These are phyloP conservation scores for Carlito syrichta DNA, from an alignment of 2,113 vertebrate genomes.

Conservation along the genomic window DNA sequence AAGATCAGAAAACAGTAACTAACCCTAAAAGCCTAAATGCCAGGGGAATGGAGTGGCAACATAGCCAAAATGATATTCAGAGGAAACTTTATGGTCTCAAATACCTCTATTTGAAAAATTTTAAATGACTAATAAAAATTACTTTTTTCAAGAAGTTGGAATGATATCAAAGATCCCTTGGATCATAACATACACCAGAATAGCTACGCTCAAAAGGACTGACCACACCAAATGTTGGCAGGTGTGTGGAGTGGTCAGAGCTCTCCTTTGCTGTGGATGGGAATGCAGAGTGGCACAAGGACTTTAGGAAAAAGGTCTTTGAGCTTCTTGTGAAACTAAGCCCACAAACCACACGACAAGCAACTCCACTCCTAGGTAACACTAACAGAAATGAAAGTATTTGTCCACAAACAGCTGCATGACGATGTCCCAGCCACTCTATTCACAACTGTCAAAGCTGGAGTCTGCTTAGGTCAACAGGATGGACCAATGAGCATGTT, in stretches of 20 bases:
- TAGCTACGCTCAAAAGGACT: neutral
- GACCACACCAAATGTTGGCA: neutral
- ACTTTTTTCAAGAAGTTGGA: neutral
- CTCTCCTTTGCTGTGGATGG: neutral
- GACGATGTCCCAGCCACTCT: neutral
- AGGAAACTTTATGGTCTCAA: neutral
- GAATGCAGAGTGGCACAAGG: neutral
- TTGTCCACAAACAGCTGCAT: neutral
- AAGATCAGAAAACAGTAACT: neutral
- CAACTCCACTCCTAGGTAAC: neutral
- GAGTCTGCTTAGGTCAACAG: too few relatives aligned
- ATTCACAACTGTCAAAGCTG: too few relatives aligned
- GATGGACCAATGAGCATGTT: too few relatives aligned
- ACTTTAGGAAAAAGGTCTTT: neutral
- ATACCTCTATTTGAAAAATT: neutral
- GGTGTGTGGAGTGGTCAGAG: fast-evolving
- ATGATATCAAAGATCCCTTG: neutral
- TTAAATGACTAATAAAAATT: neutral
- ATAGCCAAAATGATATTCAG: neutral
- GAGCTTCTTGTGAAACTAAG: neutral
- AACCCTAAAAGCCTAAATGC: neutral
- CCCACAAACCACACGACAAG: neutral
- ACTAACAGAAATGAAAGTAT: neutral
- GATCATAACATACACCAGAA: neutral
- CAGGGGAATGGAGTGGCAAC: fast-evolving